Evolutionary conservation across 1,140 invertebrate species (phyloP).

Genomic region (Drosophila obscura): DNA sequence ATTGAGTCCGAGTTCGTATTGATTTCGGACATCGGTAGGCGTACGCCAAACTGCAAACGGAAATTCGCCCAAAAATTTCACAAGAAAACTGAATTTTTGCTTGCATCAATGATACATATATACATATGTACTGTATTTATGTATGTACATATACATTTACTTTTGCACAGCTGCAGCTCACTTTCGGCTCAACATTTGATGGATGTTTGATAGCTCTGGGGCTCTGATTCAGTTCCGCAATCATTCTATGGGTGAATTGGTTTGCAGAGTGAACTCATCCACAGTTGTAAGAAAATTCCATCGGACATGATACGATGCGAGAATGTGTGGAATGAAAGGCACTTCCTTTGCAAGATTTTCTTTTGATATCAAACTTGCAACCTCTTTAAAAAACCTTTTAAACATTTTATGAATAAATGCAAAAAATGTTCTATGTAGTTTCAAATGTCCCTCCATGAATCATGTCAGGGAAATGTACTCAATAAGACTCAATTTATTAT

Average conservation of each 20-base stretch:
- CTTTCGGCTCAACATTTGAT: slow-evolving; percentile 28
- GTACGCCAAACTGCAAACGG: slow-evolving; percentile 12
- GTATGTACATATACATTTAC: slow-evolving; percentile 12
- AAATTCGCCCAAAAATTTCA: slow-evolving; percentile 21
- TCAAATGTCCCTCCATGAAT: too few species aligned
- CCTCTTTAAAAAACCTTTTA: too few species aligned
- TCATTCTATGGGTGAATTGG: slow-evolving; percentile 15
- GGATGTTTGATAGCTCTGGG: slow-evolving; percentile 21
- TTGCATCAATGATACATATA: neutral
- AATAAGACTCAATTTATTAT: too few species aligned
- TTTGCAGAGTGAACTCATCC: neutral
- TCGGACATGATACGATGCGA: too few species aligned
- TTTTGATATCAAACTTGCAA: too few species aligned
- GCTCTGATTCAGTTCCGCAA: neutral
- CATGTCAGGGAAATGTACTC: too few species aligned
- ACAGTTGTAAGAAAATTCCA: neutral
- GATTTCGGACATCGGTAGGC: slow-evolving; percentile 43
- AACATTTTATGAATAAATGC: too few species aligned
- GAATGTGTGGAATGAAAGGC: too few species aligned
- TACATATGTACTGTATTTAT: too few species aligned
- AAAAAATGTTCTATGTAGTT: too few species aligned
- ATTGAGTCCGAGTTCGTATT: slow-evolving; percentile 51
- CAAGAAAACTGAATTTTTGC: slow-evolving; percentile 23
- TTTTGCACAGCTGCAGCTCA: slow-evolving; percentile 10
- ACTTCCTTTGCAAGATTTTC: too few species aligned